phyloP scores from a whole-genome alignment of 2,113 vertebrate genomes.

The Abramis brama region DNA sequence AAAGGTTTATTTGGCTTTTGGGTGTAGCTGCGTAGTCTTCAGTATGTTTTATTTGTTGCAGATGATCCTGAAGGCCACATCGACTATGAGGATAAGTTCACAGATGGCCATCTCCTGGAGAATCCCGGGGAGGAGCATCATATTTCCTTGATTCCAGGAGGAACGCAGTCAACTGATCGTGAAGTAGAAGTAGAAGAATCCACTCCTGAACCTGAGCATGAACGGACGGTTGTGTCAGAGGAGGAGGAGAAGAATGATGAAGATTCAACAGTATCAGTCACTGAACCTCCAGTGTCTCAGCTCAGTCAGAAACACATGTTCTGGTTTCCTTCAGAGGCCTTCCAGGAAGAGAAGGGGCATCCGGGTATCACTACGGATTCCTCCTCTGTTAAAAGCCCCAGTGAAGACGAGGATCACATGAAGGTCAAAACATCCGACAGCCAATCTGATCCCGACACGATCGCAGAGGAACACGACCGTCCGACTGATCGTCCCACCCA shows the following conservation, averaged over 20 bases:
- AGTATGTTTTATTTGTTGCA: conserved; percentile 61
- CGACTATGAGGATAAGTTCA: conserved; percentile 93
- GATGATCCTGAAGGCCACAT: conserved; percentile 82
- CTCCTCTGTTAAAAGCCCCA: conserved; percentile 67
- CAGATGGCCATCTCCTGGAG: conserved; percentile 75
- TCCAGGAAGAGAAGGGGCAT: conserved; percentile 74
- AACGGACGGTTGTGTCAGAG: conserved; percentile 34
- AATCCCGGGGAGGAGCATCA: conserved; percentile 64
- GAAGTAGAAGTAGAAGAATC: conserved; percentile 38
- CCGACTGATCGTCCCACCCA: conserved; percentile 44
- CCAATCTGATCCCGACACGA: conserved; percentile 43
- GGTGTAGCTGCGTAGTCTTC: background rate
- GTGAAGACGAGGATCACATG: conserved; percentile 54
- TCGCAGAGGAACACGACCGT: conserved; percentile 49
- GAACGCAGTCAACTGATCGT: conserved; percentile 48
- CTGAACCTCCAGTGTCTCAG: conserved; percentile 79
- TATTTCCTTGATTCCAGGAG: conserved; percentile 53
- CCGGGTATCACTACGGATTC: conserved; percentile 58
- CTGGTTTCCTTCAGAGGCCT: conserved; percentile 85
- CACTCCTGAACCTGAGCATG: conserved; percentile 38
- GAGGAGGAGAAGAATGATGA: conserved; percentile 53
- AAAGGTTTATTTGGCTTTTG: conserved; percentile 1
- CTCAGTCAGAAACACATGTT: conserved; percentile 87
- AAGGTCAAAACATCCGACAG: conserved; percentile 54
- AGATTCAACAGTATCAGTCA: conserved; percentile 65